These are phyloP conservation scores for Falco punctatus DNA, from an alignment of 2,113 vertebrate genomes.

Conservation along the genomic window DNA sequence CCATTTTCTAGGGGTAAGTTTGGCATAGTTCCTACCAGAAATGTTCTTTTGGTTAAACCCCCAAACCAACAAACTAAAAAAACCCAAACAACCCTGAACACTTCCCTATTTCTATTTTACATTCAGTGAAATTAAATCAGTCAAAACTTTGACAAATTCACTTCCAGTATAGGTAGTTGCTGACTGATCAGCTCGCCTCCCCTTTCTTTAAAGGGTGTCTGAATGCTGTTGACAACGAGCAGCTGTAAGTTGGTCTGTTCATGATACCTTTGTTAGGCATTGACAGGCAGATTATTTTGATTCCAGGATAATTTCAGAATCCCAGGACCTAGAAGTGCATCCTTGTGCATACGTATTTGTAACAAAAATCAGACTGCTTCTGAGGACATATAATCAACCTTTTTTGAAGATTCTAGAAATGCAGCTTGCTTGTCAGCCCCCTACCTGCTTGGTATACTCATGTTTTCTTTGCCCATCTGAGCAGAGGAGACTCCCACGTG, in stretches of 20 bases:
- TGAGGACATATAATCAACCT: neutral
- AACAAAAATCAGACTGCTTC: neutral
- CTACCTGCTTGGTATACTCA: neutral
- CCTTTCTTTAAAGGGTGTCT: too few species aligned
- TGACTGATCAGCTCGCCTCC: rapidly evolving
- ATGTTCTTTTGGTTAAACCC: neutral
- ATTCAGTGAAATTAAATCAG: neutral
- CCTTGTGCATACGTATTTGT: neutral
- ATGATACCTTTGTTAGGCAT: neutral
- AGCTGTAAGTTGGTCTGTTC: neutral
- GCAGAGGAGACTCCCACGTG: neutral
- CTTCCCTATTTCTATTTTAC: neutral
- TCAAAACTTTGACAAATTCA: neutral
- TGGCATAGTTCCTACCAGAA: neutral
- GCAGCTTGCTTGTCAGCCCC: neutral
- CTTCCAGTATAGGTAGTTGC: neutral
- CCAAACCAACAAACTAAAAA: neutral
- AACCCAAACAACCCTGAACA: neutral
- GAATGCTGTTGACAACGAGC: neutral
- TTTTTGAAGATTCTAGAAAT: neutral
- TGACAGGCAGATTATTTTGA: neutral
- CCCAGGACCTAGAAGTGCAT: too few species aligned
- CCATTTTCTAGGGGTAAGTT: neutral
- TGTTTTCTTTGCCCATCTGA: neutral
- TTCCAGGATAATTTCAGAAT: neutral